phyloP scores from a whole-genome alignment of 2,113 vertebrate species.

The Alaudala cheleensis region DNA sequence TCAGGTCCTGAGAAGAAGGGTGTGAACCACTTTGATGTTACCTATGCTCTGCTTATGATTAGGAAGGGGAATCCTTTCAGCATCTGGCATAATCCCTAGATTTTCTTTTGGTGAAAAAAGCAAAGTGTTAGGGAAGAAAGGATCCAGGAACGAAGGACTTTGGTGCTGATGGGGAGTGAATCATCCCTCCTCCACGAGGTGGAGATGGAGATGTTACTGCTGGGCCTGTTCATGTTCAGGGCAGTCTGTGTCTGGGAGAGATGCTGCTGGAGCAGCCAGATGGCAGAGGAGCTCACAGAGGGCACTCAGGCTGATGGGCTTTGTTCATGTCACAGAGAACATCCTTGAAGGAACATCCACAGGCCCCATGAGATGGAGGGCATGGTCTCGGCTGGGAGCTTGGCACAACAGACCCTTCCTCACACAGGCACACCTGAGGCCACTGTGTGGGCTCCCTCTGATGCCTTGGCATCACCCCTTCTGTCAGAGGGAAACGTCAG shows the following conservation, averaged over 20 bases:
- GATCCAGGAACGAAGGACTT: background rate
- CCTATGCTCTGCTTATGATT: background rate
- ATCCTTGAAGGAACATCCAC: background rate
- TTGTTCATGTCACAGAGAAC: background rate
- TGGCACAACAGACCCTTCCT: background rate
- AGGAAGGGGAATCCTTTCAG: background rate
- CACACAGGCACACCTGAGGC: background rate
- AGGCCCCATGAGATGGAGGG: background rate
- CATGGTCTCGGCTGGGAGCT: accelerated
- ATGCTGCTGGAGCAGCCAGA: background rate
- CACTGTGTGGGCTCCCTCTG: background rate
- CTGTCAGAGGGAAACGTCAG: background rate
- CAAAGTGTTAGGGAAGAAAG: background rate
- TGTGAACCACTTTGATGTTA: background rate
- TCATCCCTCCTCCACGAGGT: background rate
- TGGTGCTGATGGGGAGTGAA: background rate
- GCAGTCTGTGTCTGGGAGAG: background rate
- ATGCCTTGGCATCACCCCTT: background rate
- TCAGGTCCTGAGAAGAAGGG: background rate
- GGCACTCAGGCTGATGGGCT: background rate
- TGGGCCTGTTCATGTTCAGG: background rate
- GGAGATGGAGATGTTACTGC: background rate
- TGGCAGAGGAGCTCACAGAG: background rate
- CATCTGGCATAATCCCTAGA: background rate
- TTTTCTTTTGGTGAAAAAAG: background rate